These are phyloP conservation scores for Helicoverpa zea DNA, from an alignment of 1,140 invertebrate species.

Conservation along the genomic window DNA sequence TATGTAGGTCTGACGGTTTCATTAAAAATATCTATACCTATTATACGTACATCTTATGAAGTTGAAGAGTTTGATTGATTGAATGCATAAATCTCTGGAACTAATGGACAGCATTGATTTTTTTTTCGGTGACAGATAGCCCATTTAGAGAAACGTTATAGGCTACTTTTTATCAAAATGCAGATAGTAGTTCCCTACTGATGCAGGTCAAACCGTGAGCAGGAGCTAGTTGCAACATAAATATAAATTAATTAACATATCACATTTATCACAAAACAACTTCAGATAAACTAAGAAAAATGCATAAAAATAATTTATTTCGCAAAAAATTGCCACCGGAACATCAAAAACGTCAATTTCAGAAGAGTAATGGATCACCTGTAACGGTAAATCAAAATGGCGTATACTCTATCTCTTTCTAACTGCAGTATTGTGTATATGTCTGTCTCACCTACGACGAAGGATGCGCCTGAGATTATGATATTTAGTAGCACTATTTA, in stretches of 20 bases:
- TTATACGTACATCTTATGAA: too few relatives aligned
- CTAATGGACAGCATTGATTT: too few relatives aligned
- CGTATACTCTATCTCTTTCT: constrained; percentile 49
- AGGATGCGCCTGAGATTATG: constrained; percentile 54
- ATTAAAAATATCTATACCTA: too few relatives aligned
- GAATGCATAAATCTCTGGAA: too few relatives aligned
- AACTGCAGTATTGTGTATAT: not conserved
- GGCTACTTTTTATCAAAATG: too few relatives aligned
- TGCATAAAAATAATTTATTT: constrained; percentile 30
- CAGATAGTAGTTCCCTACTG: too few relatives aligned
- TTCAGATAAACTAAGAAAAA: constrained; percentile 3
- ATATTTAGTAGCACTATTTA: constrained; percentile 61
- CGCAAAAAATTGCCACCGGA: constrained; percentile 16
- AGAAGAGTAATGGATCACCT: constrained; percentile 61
- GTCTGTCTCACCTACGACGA: constrained; percentile 43
- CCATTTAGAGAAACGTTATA: too few relatives aligned
- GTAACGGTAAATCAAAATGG: constrained; percentile 66
- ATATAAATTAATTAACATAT: not conserved
- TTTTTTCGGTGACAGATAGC: too few relatives aligned
- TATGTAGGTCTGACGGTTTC: too few relatives aligned
- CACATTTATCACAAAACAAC: not conserved
- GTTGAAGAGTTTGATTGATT: too few relatives aligned
- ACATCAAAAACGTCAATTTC: constrained; percentile 26
- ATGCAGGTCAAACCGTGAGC: too few relatives aligned
- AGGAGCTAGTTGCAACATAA: not conserved